phyloP scores from a whole-genome alignment of 2,888 invertebrate genomes.

The Neoascia interrupta region DNA sequence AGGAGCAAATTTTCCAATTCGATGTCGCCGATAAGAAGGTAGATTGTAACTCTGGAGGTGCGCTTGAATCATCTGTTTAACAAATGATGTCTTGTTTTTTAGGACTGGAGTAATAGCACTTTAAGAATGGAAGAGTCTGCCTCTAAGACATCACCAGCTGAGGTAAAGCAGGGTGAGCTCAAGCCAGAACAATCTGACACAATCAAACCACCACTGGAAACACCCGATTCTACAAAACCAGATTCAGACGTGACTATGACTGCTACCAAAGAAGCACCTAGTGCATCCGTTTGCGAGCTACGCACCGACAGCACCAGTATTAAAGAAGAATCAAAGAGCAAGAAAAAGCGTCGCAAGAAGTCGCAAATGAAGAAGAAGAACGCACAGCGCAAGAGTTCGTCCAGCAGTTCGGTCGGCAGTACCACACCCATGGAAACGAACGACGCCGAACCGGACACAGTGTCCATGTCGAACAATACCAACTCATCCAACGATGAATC shows the following conservation, averaged over 20 bases:
- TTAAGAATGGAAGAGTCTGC: constrained; percentile 67
- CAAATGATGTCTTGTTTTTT: no score
- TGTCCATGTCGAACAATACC: constrained; percentile 74
- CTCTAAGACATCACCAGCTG: no score
- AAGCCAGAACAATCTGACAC: constrained; percentile 28
- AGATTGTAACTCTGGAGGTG: neutral
- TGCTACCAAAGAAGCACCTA: constrained; percentile 36
- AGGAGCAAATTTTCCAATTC: constrained; percentile 77
- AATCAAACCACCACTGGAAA: constrained; percentile 1
- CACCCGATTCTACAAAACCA: constrained; percentile 19
- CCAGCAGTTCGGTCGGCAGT: constrained; percentile 78
- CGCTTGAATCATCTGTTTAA: no score
- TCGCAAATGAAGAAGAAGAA: constrained; percentile 90
- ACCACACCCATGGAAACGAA: constrained; percentile 71
- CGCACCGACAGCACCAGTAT: constrained; percentile 74
- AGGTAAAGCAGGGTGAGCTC: constrained; percentile 19
- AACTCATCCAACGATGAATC: constrained; percentile 76
- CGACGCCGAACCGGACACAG: constrained; percentile 74
- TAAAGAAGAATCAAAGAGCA: constrained; percentile 80
- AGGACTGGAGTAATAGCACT: constrained; percentile 74
- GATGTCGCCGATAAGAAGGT: constrained; percentile 74
- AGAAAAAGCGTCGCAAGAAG: constrained; percentile 90
- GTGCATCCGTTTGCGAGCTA: constrained; percentile 11
- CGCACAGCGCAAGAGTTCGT: constrained; percentile 85
- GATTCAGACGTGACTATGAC: constrained; percentile 27